A percentile compares a stretch with the other conserved stretches of the same genome.
phyloP scores from a whole-genome alignment of 1,140 invertebrate species.

The Drosophila burlai region DNA sequence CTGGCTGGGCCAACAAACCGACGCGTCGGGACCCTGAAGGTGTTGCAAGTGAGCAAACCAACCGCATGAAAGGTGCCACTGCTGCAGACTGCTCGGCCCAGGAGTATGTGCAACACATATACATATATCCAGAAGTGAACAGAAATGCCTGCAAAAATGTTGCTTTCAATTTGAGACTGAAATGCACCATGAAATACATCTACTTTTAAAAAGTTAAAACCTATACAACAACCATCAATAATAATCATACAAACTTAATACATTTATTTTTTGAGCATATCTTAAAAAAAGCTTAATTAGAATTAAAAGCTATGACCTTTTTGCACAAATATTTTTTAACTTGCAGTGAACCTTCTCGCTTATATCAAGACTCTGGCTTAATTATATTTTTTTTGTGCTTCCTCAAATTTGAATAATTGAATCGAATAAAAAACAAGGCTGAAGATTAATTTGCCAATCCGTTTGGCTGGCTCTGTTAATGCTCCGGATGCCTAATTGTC shows the following conservation, averaged over 20 bases:
- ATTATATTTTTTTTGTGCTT: constrained; percentile 30
- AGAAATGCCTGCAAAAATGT: neutral
- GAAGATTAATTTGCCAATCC: constrained; percentile 58
- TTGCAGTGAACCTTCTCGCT: neutral
- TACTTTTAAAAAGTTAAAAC: neutral
- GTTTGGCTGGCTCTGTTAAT: constrained; percentile 30
- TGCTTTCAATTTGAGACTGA: neutral
- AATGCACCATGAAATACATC: neutral
- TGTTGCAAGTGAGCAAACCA: constrained; percentile 16
- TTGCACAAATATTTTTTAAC: neutral
- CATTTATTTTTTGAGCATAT: neutral
- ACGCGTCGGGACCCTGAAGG: constrained; percentile 38
- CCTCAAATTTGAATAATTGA: constrained; percentile 57
- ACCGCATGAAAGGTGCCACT: constrained; percentile 14
- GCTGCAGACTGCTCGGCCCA: neutral
- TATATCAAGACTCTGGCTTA: constrained; percentile 9
- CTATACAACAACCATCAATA: neutral
- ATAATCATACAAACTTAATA: neutral
- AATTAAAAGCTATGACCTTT: neutral
- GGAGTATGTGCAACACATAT: neutral
- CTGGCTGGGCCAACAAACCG: constrained; percentile 41
- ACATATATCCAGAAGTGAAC: neutral
- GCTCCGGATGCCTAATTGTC: constrained; percentile 37
- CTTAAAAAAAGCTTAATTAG: constrained; percentile 2
- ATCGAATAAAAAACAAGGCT: constrained; percentile 44